Evolutionary conservation across 2,888 invertebrate genomes (phyloP), one percentile per base, ranked within the genome.

Genomic region (Piscicola geometra): DNA sequence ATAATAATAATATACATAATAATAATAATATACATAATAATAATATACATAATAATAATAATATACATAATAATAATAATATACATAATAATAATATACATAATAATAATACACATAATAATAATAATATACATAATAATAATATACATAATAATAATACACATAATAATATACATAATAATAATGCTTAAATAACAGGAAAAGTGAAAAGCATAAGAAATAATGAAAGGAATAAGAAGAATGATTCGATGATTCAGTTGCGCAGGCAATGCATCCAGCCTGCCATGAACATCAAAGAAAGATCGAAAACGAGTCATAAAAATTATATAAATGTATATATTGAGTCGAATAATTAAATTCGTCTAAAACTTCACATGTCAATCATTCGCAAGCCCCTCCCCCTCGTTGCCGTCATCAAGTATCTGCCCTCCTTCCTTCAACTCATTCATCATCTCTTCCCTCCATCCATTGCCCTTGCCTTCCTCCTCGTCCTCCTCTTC

Each of bases 81-180:
- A 47, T 15, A 9, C 21, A 21, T n/a, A n/a, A n/a, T n/a, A n/a
- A n/a, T n/a, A 56, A 56, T 56, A 56, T 18, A 25, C 9, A 15
- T 15, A 56, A 56, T 25, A 56, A 56, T 56, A 56, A 56, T 3
- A 21, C 9, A 21, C n/a, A 21, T 18, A 25, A 56, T 56, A 25
- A 56, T 56, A 56, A 18, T 18, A 56, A 56, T 56, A 56, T 18
- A 18, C 3, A 56, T 56, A 56, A 56, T 56, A 56, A 56, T 56
- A 56, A 18, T 18, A 56, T 56, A 25, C 9, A 15, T 21, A 56
- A 56, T 56, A 56, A 56, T 56, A 56, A 56, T 56, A 56, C 5
- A 18, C 5, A 56, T 3, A 56, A 56, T 56, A 56, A 56, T 56
- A 15, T 9, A 56, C 5, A 18, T 18, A 56, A 56, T 56, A 21